Base-by-base conservation (phyloP, 2,113 vertebrate species). In the Spheniscus mendiculus region DNA sequence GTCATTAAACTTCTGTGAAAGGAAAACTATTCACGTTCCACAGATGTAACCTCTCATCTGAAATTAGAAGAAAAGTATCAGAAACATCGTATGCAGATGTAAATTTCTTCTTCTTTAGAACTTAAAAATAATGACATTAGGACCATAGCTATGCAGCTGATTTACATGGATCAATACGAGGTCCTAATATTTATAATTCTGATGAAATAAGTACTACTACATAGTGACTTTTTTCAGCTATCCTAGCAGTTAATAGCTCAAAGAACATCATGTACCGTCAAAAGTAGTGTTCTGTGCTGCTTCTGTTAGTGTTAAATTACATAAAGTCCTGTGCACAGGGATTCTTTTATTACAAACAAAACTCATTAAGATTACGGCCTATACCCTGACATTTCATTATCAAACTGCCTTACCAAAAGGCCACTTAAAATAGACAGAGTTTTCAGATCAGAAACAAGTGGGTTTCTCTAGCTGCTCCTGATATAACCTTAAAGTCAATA, bases 31-130 rank as follows among this genome's bases (percentile, higher is more conserved):
- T 44, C 0, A 1, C 40, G 38, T 32, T 87, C 49, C 85, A 70
- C 58, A 67, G 65, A 34, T 52, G 61, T 34, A 45, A 80, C 20
- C 65, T 87, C 79, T 83, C 74, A 91, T 49, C 96, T 97, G 87
- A 79, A 96, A 96, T 14, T 4, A 96, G 34, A 88, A 95, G 56
- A 90, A 88, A 97, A 93, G n/a, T 62, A 29, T 94, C 27, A 96
- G 76, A n/a, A 56, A 74, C 66, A 87, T 2, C 5, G 5, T 1
- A n/a, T 11, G 44, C 38, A 93, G 10, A 49, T 1, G 2, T 2
- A 36, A 6, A 62, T 30, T 45, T 78, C 55, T 55, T 71, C 38
- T 14, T 83, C 72, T 71, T 87, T 23, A 40, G 38, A 79, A 65
- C 6, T 53, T 45, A 20, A 73, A 73, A 88, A 27, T 13, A 29